Conservation (phyloP, 23 tunicate species). For the Clavelina lepadiformis region DNA sequence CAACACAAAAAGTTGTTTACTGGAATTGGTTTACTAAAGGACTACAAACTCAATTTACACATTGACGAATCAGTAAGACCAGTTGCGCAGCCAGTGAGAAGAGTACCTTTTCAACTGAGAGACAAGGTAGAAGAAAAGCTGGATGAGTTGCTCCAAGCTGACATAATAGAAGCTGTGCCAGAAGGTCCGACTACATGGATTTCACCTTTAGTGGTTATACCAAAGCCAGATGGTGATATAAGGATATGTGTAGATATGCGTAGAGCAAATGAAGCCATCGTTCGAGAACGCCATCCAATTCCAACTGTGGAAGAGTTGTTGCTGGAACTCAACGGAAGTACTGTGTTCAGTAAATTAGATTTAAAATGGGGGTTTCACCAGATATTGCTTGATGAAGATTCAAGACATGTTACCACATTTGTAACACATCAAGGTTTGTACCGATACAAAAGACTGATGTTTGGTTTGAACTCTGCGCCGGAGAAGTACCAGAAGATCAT, state of each 20-base stretch:
- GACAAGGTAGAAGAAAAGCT: conserved; percentile 19
- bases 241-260: conserved; percentile 23
- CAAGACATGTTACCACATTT: conserved; percentile 22
- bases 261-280: conserved; percentile 12
- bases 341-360: conserved; percentile 21
- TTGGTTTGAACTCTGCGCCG: conserved; percentile 30
- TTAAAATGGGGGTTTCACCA: conserved; percentile 33
- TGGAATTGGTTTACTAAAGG: conserved; percentile 3
- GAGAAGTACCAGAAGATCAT: conserved; percentile 34
- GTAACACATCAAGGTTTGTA: conserved; percentile 16
- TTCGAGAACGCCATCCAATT: conserved; percentile 21
- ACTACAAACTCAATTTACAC: conserved; percentile 7
- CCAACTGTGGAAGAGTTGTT: conserved; percentile 34
- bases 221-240: conserved; percentile 10
- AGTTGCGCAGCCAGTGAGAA: conserved; percentile 10
- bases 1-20: conserved; percentile 5
- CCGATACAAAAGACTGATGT: conserved; percentile 23
- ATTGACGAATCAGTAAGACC: conserved; percentile 9
- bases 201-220: conserved; percentile 10
- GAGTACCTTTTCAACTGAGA: conserved; percentile 17
- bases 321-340: conserved; percentile 16
- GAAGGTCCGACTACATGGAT: conserved; percentile 28
- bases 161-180: conserved; percentile 29
- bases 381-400: conserved; percentile 8
- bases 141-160: conserved; percentile 11